Conservation (phyloP, 1,140 invertebrate species). For the Musca vetustissima region DNA sequence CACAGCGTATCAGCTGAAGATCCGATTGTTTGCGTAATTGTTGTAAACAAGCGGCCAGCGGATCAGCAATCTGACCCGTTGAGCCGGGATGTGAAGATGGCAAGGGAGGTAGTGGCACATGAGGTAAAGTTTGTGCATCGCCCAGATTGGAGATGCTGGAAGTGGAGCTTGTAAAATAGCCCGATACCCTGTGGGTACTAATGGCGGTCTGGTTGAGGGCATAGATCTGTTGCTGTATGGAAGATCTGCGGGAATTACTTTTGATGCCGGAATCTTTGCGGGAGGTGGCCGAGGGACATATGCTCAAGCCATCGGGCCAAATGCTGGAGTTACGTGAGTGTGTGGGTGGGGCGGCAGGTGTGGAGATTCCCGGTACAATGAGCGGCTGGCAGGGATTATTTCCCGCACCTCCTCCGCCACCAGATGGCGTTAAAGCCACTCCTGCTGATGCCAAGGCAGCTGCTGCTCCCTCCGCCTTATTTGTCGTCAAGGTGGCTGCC, state of each 20-base stretch:
- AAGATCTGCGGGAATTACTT: conserved; percentile 79
- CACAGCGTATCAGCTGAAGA: conserved; percentile 78
- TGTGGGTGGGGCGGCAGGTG: conserved; percentile 12
- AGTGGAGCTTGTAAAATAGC: conserved; percentile 81
- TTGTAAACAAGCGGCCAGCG: conserved; percentile 69
- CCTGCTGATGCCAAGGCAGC: neutral
- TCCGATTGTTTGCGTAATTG: conserved; percentile 85
- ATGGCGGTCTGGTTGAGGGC: conserved; percentile 66
- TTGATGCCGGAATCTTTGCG: conserved; percentile 85
- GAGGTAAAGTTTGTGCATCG: conserved; percentile 30
- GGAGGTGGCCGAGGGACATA: conserved; percentile 75
- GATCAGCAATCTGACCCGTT: conserved; percentile 60
- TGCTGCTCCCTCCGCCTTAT: conserved; percentile 7
- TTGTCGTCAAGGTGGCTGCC: conserved; percentile 58
- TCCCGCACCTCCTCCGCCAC: neutral
- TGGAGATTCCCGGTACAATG: conserved; percentile 1
- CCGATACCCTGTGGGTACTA: conserved; percentile 77
- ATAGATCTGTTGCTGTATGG: conserved; percentile 78
- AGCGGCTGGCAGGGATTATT: neutral
- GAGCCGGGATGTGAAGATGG: conserved; percentile 56
- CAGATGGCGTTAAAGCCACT: neutral
- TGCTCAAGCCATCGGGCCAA: conserved; percentile 66
- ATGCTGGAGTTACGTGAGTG: conserved; percentile 48
- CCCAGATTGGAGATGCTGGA: conserved; percentile 62
- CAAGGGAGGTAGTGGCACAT: conserved; percentile 26